phyloP scores from a whole-genome alignment of 2,888 invertebrate genomes.

The Parochlus steinenii region DNA sequence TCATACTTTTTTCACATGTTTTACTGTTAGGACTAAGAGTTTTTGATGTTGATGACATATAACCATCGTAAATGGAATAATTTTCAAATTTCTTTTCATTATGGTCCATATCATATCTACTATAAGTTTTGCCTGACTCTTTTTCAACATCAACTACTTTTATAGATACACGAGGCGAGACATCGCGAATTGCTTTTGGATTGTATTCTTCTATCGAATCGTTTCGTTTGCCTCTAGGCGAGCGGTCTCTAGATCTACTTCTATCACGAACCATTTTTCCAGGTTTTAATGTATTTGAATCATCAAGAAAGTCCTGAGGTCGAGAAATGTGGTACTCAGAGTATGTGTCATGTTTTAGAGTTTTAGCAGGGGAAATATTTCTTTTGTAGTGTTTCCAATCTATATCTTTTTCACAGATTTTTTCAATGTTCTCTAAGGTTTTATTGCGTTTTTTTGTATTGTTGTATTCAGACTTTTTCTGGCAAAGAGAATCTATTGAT shows the following conservation, averaged over 20 bases:
- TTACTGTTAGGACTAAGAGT: background rate
- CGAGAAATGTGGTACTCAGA: constrained; percentile 15
- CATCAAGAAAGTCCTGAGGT: constrained; percentile 14
- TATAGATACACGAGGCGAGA: too few relatives aligned
- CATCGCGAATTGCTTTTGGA: too few relatives aligned
- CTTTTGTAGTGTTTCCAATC: constrained; percentile 12
- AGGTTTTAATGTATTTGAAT: background rate
- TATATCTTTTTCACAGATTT: constrained; percentile 12
- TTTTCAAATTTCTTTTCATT: background rate
- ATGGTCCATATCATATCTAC: background rate
- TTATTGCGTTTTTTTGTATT: constrained; percentile 25
- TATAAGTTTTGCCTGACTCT: too few relatives aligned
- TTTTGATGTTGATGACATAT: background rate
- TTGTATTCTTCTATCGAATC: too few relatives aligned
- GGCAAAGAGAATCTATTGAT: constrained; percentile 28
- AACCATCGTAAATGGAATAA: background rate
- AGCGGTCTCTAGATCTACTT: background rate
- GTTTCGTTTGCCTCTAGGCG: background rate
- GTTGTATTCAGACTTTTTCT: constrained; percentile 24
- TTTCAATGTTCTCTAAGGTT: constrained; percentile 21
- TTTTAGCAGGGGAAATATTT: too few relatives aligned
- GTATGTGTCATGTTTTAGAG: too few relatives aligned
- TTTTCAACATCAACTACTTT: too few relatives aligned
- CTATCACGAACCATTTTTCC: background rate
- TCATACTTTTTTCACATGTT: constrained; percentile 22